These are phyloP conservation scores for Octopus sinensis DNA, from an alignment of 1,140 invertebrate species.

Conservation along the genomic window DNA sequence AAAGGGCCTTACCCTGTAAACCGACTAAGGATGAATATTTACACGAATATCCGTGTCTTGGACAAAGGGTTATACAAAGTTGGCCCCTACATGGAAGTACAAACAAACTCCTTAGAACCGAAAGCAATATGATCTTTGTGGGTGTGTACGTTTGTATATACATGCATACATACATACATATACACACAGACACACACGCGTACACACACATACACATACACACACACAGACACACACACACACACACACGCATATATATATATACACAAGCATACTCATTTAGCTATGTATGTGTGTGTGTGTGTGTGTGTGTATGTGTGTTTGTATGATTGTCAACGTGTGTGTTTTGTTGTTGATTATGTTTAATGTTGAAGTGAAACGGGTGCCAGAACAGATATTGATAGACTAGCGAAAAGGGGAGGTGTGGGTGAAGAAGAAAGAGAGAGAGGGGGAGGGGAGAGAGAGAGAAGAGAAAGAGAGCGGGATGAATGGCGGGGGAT, in stretches of 20 bases:
- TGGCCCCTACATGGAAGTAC: no score
- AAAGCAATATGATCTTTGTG: no score
- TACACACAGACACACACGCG: neutral
- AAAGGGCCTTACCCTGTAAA: no score
- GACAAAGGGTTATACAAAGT: no score
- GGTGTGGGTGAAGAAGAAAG: neutral
- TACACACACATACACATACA: neutral
- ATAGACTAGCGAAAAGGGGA: neutral
- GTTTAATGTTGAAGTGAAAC: neutral
- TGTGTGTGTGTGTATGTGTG: neutral
- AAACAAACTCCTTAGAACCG: no score
- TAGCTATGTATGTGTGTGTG: neutral
- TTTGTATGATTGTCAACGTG: neutral
- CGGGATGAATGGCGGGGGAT: neutral
- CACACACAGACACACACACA: neutral
- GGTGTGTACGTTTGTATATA: neutral
- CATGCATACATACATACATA: neutral
- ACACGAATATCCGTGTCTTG: no score
- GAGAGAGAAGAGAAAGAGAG: neutral
- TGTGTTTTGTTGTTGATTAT: neutral
- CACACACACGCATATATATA: neutral
- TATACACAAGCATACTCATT: neutral
- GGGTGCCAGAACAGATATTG: neutral
- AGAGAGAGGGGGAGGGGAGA: neutral
- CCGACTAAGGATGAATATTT: no score